phyloP scores from a whole-genome alignment of 2,113 vertebrate species.

The Salvelinus alpinus region DNA sequence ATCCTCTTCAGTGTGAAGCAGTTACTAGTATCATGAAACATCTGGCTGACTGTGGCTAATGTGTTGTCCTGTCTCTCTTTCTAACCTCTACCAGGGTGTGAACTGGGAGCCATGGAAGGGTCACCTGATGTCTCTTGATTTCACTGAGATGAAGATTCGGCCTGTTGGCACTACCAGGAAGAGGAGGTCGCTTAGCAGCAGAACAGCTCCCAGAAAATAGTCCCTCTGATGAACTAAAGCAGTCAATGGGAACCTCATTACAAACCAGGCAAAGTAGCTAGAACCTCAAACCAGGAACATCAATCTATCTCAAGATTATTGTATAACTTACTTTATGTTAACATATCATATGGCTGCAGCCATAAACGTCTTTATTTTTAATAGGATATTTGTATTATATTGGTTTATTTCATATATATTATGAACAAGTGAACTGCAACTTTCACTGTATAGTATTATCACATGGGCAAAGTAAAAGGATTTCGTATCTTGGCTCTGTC shows the following conservation, averaged over 20 bases:
- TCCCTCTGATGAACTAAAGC: background rate
- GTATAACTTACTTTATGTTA: conserved; percentile 10
- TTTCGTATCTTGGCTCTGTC: too few species aligned
- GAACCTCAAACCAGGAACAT: conserved; percentile 3
- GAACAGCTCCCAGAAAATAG: conserved; percentile 10
- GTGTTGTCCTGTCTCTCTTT: background rate
- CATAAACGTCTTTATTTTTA: conserved; percentile 1
- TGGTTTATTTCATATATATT: conserved; percentile 41
- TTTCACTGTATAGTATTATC: conserved; percentile 27
- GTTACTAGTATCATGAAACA: background rate
- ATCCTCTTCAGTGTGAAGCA: background rate
- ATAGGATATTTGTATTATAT: conserved; percentile 39
- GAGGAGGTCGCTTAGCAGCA: conserved; percentile 63
- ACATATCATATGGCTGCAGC: conserved; percentile 14
- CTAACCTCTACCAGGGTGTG: conserved; percentile 71
- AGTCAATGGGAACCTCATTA: conserved; percentile 9
- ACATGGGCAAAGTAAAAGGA: conserved; percentile 25
- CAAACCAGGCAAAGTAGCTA: conserved; percentile 8
- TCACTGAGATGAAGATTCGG: conserved; percentile 84
- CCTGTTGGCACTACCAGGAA: conserved; percentile 70
- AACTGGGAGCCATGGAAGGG: conserved; percentile 94
- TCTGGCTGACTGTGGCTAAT: background rate
- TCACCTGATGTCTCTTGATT: conserved; percentile 85
- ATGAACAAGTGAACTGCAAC: conserved; percentile 23
- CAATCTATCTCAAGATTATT: conserved; percentile 13